Evolutionary conservation across 2,797 vertebrate genomes (phyloP), one percentile per base, ranked within the genome.

Genomic region (Sparidentex hasta): DNA sequence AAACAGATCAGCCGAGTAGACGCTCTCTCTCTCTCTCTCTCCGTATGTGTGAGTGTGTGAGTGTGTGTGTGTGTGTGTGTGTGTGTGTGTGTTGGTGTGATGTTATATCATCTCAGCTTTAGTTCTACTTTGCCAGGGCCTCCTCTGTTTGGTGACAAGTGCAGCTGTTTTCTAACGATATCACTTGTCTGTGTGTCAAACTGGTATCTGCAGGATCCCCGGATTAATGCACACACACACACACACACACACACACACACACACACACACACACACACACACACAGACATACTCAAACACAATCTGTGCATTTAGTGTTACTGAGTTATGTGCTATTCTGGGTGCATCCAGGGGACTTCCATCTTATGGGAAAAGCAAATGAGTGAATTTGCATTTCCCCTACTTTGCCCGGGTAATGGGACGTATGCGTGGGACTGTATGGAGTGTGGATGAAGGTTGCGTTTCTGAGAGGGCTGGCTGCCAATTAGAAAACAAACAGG

Each of bases 61-160:
- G 54, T 47, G 48, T 55, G 55, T 51, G 71, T 54, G 29, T 5
- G 29, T 4, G 29, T 5, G 29, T 4, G 29, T 8, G 16, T 51
- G 43, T 71, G 48, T 59, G 46, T 61, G 50, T 67, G 74, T 55
- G 47, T 61, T 25, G 74, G 64, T 76, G 70, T 78, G 38, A 59
- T 65, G 86, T 93, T 93, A 90, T 90, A 90, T 94, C 89, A 92
- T 88, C 57, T 80, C 46, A 41, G 79, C 75, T 89, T 91, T 80
- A 62, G 71, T 81, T 83, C 67, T 69, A 80, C 85, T 89, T 85
- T 88, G 83, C 76, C 59, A 57, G 51, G 55, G 63, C 76, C 74
- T 83, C 89, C 66, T 80, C 71, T 80, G 65, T 87, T 89, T 76
- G 65, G 82, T 89, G 89, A 90, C 88, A 91, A 87, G 87, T 76